These are phyloP conservation scores for Chrysogorgia sp. DNA, from an alignment of 92 coral and sea anemone genomes.

Conservation along the genomic window DNA sequence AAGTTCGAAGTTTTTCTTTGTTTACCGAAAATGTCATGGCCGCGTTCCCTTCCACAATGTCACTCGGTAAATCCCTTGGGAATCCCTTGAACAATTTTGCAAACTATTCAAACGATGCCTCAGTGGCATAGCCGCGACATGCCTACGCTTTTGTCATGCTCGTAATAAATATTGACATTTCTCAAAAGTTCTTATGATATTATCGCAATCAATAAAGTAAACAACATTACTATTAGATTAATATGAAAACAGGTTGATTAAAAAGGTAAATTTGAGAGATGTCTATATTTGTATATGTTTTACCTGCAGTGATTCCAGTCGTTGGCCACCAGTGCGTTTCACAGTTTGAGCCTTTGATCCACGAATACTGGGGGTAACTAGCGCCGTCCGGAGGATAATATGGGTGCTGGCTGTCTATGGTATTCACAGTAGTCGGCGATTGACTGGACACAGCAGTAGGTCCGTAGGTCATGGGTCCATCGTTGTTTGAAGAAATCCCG, in stretches of 20 bases:
- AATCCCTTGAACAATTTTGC: neutral
- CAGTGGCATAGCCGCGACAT: no score
- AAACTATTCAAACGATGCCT: neutral
- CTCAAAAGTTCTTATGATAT: constrained; percentile 18
- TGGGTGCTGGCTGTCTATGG: constrained; percentile 82
- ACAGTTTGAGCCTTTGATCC: constrained; percentile 83
- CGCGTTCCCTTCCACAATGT: no score
- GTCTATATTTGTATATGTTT: no score
- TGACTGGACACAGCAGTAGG: constrained; percentile 82
- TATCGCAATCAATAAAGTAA: constrained; percentile 34
- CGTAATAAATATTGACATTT: constrained; percentile 40
- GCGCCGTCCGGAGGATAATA: constrained; percentile 75
- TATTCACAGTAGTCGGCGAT: constrained; percentile 65
- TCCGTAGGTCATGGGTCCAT: constrained; percentile 73
- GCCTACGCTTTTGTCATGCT: no score
- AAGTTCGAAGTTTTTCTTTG: constrained; percentile 6
- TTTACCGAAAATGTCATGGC: no score
- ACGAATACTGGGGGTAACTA: constrained; percentile 89
- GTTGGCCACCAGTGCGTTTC: constrained; percentile 71
- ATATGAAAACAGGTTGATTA: constrained; percentile 9
- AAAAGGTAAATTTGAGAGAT: constrained; percentile 10
- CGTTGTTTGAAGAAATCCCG: constrained; percentile 85
- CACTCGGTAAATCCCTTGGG: no score
- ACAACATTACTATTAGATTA: constrained; percentile 42
- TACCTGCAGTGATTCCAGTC: constrained; percentile 88